These are phyloP conservation scores for Macroramphosus scolopax DNA, from an alignment of 2,797 vertebrate genomes.

Conservation along the genomic window DNA sequence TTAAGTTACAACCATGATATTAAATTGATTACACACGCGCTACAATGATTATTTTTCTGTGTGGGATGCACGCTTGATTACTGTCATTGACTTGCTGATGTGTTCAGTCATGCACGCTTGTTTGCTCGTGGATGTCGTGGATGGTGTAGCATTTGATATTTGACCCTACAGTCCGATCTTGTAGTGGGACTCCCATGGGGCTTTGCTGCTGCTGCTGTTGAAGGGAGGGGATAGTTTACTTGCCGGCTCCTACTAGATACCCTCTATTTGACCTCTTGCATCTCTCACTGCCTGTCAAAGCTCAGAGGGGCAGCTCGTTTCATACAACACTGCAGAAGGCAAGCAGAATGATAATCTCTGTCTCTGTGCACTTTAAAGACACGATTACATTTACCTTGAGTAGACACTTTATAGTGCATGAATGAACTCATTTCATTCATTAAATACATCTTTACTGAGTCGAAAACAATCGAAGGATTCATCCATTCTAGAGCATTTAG, in stretches of 20 bases:
- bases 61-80: slow-evolving; percentile 48
- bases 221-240: slow-evolving; percentile 36
- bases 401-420: not conserved
- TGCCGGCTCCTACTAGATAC: slow-evolving; percentile 23
- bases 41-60: slow-evolving; percentile 27
- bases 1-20: slow-evolving; percentile 13
- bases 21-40: slow-evolving; percentile 11
- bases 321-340: slow-evolving; percentile 10
- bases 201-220: slow-evolving; percentile 16
- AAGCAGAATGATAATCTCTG: slow-evolving; percentile 18
- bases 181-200: slow-evolving; percentile 28
- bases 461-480: no score
- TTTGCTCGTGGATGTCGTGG: slow-evolving; percentile 42
- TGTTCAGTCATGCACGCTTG: slow-evolving; percentile 33
- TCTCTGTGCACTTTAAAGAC: slow-evolving; percentile 5
- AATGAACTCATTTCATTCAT: not conserved
- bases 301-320: slow-evolving; percentile 34
- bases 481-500: no score
- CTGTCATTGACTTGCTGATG: slow-evolving; percentile 33
- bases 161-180: slow-evolving; percentile 33
- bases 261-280: slow-evolving; percentile 48
- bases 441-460: not conserved
- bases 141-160: slow-evolving; percentile 40
- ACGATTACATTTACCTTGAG: slow-evolving; percentile 1
- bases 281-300: slow-evolving; percentile 20